A percentile compares a stretch with the other conserved stretches of the same genome.
phyloP scores from a whole-genome alignment of 1,140 invertebrate genomes.

The Lordiphosa stackelbergi region DNA sequence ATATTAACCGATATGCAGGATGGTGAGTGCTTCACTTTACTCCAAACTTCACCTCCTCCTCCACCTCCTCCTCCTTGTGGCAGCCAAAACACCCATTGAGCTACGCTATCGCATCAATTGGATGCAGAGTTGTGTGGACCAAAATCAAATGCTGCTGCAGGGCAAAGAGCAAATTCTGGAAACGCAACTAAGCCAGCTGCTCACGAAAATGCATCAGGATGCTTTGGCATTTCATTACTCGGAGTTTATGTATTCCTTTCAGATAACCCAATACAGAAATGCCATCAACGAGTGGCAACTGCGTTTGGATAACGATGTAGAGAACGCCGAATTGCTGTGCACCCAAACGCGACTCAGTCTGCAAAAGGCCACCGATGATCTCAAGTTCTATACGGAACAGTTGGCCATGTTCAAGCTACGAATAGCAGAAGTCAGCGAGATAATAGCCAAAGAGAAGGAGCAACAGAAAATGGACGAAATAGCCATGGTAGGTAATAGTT shows the following conservation, averaged over 20 bases:
- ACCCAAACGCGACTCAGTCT: background rate
- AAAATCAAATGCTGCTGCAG: conserved; percentile 3
- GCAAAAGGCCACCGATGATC: conserved; percentile 42
- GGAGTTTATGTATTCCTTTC: conserved; percentile 7
- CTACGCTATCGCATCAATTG: conserved; percentile 43
- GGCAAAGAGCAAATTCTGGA: conserved; percentile 14
- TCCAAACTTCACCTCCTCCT: too few relatives aligned
- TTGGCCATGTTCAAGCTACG: conserved; percentile 23
- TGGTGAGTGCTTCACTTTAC: background rate
- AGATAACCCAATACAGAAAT: conserved; percentile 15
- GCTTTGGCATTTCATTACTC: background rate
- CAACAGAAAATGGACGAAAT: background rate
- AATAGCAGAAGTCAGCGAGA: conserved; percentile 19
- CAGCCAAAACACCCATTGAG: conserved; percentile 38
- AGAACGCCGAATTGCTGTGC: conserved; percentile 28
- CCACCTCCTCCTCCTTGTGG: too few relatives aligned
- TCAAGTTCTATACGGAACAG: conserved; percentile 27
- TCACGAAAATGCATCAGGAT: background rate
- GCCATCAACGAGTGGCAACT: conserved; percentile 20
- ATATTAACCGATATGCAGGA: background rate
- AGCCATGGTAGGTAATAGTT: too few relatives aligned
- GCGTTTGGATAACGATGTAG: conserved; percentile 23
- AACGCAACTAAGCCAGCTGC: conserved; percentile 5
- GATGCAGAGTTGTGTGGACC: conserved; percentile 30
- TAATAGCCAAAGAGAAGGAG: conserved; percentile 12